These are phyloP conservation scores for Solenodon paradoxus DNA, from an alignment of 2,113 vertebrate species.

Conservation along the genomic window DNA sequence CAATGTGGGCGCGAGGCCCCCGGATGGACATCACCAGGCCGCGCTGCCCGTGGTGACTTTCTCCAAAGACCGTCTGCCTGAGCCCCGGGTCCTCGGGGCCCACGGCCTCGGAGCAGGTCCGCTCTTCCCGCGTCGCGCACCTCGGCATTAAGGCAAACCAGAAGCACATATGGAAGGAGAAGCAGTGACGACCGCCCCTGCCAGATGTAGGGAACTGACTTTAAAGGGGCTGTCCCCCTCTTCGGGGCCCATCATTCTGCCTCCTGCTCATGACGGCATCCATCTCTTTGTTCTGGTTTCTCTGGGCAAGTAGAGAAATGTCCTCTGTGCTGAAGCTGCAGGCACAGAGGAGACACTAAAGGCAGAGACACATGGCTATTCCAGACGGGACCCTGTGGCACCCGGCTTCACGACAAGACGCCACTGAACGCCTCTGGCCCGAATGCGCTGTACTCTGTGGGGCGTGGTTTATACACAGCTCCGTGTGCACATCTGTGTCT, in stretches of 20 bases:
- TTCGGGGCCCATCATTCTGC: not conserved
- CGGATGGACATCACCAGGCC: too few species aligned
- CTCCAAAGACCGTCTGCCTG: too few species aligned
- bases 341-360: conserved; percentile 51
- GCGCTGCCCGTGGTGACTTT: too few species aligned
- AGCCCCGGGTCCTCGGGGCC: too few species aligned
- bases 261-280: not conserved
- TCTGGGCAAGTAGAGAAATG: conserved; percentile 55
- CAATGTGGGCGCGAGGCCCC: too few species aligned
- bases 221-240: too few species aligned
- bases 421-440: too few species aligned
- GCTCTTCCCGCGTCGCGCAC: conserved; percentile 15
- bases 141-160: conserved; percentile 37
- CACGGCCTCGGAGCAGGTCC: conserved; percentile 57
- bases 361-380: conserved; percentile 14
- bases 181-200: conserved; percentile 21
- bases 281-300: not conserved
- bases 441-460: too few species aligned
- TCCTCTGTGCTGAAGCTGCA: conserved; percentile 42
- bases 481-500: not conserved
- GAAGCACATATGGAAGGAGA: conserved; percentile 49
- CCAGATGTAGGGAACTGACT: conserved; percentile 60
- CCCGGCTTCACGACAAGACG: too few species aligned
- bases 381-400: too few species aligned
- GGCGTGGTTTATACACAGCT: too few species aligned